Base-by-base conservation (phyloP, 2,888 invertebrate species). In the Philereme vetulata region DNA sequence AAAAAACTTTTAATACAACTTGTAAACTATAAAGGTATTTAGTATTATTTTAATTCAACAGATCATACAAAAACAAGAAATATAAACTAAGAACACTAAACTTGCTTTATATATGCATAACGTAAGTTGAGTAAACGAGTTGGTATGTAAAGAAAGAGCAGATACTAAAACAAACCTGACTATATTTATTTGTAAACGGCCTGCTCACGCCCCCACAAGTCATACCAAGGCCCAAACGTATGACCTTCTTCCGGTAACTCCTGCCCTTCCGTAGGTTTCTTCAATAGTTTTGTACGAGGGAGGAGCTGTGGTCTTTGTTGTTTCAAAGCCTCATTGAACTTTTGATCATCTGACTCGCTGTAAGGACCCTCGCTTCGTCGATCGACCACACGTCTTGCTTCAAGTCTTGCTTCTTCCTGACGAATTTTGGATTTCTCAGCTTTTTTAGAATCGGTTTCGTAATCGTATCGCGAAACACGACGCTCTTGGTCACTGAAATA, bases 201-300 rank as follows among this genome's bases (percentile, higher is more conserved):
- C 45, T 94, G 93, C 84, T 96, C 96, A 59, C 94, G 93, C 36
- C 95, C 97, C 97, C 97, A 97, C 65, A 97, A 93, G 86, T 97
- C 97, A 78, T 97, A 97, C 97, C 97, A 97, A 0, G 97, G 97
- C 0, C 97, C 97, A 80, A 96, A 97, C 69, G 95, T 95, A 76
- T 96, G 96, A 7, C 94, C 94, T 58, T 94, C 94, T 75, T 93
- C 93, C 52, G 91, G 91, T 63, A 93, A 84, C 70, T 93, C 93
- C 59, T 77, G 83, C 60, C 84, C 86, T 61, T 92, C 92, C 11
- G 81, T 82, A 48, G 93, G 84, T 68, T 93, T 93, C 76, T 95
- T 94, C 52, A 95, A 84, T 49, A 95, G 84, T 78, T 96, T 96
- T 1, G 96, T 96, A 59, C 96, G 93, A 0, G 96, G 96, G 48